These are phyloP conservation scores for Ailurus styani DNA, from an alignment of 2,113 vertebrate species.

Conservation along the genomic window DNA sequence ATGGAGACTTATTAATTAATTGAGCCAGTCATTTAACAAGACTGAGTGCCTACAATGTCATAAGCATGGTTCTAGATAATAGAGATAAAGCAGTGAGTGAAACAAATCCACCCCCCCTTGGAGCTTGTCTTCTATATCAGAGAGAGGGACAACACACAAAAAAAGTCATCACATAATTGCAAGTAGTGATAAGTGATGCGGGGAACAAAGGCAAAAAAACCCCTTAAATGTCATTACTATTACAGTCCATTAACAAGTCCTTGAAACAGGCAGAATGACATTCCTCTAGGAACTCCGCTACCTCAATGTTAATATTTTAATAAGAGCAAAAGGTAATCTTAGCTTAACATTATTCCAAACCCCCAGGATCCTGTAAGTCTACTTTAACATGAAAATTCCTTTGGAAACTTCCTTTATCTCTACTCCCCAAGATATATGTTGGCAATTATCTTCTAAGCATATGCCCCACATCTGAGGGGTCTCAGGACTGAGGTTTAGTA, in stretches of 20 bases:
- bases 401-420: neutral
- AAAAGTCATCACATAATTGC: neutral
- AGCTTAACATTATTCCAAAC: neutral
- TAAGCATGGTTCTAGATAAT: neutral
- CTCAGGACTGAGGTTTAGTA: neutral
- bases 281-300: neutral
- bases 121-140: neutral
- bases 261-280: neutral
- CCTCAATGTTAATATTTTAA: neutral
- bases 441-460: neutral
- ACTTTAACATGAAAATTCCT: neutral
- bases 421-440: neutral
- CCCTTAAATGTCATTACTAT: neutral
- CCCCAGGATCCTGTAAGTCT: neutral
- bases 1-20: neutral
- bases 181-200: neutral
- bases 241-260: neutral
- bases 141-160: neutral
- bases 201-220: neutral
- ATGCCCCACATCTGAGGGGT: neutral
- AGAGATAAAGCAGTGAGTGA: neutral
- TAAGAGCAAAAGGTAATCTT: neutral
- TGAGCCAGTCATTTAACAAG: neutral
- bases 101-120: neutral
- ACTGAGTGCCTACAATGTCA: neutral